phyloP scores from a whole-genome alignment of 2,113 vertebrate species.

The Hiodon tergisus region DNA sequence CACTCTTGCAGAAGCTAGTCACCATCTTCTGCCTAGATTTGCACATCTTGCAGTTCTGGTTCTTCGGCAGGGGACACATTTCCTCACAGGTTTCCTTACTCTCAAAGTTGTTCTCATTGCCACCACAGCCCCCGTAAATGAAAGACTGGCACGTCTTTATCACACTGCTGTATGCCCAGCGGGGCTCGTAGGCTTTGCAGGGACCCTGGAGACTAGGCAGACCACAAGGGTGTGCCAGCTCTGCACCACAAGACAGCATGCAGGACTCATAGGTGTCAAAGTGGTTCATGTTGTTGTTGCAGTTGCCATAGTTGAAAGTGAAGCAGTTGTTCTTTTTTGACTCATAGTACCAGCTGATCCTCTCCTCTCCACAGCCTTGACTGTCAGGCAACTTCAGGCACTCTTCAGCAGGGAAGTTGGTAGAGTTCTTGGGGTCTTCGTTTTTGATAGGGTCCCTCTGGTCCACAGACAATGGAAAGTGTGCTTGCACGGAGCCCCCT shows the following conservation, averaged over 20 bases:
- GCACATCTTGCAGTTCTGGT: conserved; percentile 80
- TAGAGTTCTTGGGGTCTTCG: conserved; percentile 62
- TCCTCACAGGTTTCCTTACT: conserved; percentile 87
- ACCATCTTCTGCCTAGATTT: conserved; percentile 86
- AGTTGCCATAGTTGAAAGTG: conserved; percentile 74
- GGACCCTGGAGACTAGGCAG: conserved; percentile 83
- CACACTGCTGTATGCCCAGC: conserved; percentile 86
- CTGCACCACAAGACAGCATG: conserved; percentile 79
- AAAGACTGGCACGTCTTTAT: conserved; percentile 83
- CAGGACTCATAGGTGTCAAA: conserved; percentile 82
- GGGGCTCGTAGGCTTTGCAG: conserved; percentile 84
- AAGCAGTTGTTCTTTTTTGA: conserved; percentile 86
- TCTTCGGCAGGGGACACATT: conserved; percentile 80
- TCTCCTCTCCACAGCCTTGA: conserved; percentile 78
- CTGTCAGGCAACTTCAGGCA: conserved; percentile 74
- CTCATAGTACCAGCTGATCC: conserved; percentile 84
- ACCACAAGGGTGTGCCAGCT: conserved; percentile 73
- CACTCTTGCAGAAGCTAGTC: conserved; percentile 89
- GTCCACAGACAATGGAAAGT: conserved; percentile 78
- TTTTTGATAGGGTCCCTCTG: conserved; percentile 49
- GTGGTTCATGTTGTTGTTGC: conserved; percentile 70
- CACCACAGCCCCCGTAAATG: conserved; percentile 86
- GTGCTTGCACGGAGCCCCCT: conserved; percentile 66
- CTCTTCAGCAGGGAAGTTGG: conserved; percentile 67
- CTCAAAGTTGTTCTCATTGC: conserved; percentile 94